Base-by-base conservation (phyloP, 2,113 vertebrate genomes). In the Egretta garzetta region DNA sequence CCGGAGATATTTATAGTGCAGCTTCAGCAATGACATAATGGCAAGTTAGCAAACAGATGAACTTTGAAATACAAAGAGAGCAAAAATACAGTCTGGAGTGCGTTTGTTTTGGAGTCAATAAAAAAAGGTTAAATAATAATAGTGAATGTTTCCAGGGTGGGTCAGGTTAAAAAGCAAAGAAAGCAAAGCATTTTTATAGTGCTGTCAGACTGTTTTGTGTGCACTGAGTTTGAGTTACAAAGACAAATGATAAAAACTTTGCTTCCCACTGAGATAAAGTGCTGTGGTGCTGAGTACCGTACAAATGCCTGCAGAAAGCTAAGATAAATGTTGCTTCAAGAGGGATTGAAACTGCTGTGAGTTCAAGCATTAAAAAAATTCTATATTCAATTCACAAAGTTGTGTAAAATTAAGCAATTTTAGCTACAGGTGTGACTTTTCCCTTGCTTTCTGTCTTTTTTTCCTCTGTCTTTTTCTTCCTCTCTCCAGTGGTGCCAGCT, bases 211-310 rank as follows among this genome's bases (percentile, higher is more conserved):
- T 41, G 20, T 59, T 63, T 43, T 28, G 26, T 90, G 58, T 58
- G 11, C 9, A 5, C n/a, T 9, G 32, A 90, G 70, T 86, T 86
- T 84, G 86, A 89, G 43, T 87, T 93, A 76, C 45, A 76, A 56
- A 93, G 81, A 94, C 41, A 85, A 96, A 96, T 45, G 35, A 68
- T 66, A n/a, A 88, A 87, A 90, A 60, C 43, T 84, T 94, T n/a
- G 41, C 64, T 92, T 82, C 73, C 85, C 16, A 6, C 84, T 55
- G 92, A 55, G 47, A 64, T 37, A 10, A 68, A 93, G 63, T 68
- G 49, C 37, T 47, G 55, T 60, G 72, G 71, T 91, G 72, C 86
- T 62, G 70, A 89, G 92, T 11, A 39, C 74, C 35, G 8, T n/a
- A 71, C 45, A 67, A 56, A 64, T 33, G 33, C 67, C 52, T 79